Evolutionary conservation across 1,140 invertebrate genomes (phyloP).

Genomic region (Papilio polytes): DNA sequence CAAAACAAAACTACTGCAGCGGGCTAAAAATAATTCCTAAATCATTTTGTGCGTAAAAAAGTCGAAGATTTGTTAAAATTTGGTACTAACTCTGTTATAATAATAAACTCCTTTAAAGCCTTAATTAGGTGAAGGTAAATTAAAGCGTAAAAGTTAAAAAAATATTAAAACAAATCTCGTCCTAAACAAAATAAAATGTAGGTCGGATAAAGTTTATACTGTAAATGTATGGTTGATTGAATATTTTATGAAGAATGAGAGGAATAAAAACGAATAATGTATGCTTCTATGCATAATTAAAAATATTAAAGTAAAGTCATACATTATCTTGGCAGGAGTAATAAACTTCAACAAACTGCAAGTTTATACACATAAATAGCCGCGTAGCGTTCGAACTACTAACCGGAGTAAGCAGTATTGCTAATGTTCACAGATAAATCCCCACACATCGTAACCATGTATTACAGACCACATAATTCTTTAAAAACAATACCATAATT

Average conservation of each 20-base stretch:
- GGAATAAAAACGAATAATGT: background rate
- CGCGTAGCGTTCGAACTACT: background rate
- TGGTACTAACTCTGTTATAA: background rate
- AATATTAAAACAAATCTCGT: background rate
- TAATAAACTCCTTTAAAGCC: background rate
- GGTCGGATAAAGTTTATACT: background rate
- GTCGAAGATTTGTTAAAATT: background rate
- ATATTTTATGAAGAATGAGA: background rate
- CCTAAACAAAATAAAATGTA: slow-evolving; percentile 6
- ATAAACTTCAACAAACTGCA: slow-evolving; percentile 18
- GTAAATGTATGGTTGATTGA: background rate
- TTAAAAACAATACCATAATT: background rate
- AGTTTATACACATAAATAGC: slow-evolving; percentile 19
- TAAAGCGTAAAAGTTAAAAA: background rate
- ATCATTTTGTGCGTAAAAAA: background rate
- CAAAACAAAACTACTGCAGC: no score
- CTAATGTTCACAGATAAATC: background rate
- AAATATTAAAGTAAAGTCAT: background rate
- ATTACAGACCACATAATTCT: background rate
- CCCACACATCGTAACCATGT: background rate
- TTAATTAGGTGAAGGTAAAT: background rate
- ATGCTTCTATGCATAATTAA: no score
- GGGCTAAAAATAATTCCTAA: no score
- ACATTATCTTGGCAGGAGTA: background rate
- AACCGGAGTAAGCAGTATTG: slow-evolving; percentile 11